Percentiles rank a stretch among this genome's conserved stretches.
These are phyloP conservation scores for Hirtodrosophila alboralis DNA, from an alignment of 2,888 invertebrate genomes.

Conservation along the genomic window DNA sequence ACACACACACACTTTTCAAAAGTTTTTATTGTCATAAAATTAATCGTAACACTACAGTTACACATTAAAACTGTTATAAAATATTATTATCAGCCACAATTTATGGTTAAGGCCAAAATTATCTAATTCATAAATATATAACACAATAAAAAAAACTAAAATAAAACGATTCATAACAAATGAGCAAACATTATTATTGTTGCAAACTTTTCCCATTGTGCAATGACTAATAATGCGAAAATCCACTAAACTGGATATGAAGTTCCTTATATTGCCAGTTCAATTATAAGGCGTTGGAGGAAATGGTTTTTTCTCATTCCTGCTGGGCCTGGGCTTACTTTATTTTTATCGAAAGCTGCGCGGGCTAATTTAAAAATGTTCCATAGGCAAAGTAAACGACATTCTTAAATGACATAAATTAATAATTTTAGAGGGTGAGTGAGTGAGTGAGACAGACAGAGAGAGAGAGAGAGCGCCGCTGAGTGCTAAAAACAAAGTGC, in stretches of 20 bases:
- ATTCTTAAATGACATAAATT: constrained; percentile 73
- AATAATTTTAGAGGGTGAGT: constrained; percentile 57
- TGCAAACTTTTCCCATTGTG: constrained; percentile 44
- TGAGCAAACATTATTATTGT: too few species aligned
- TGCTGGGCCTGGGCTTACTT: constrained; percentile 19
- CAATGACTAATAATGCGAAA: constrained; percentile 35
- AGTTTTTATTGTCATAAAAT: too few species aligned
- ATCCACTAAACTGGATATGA: constrained; percentile 41
- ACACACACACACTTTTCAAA: too few species aligned
- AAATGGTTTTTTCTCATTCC: constrained; percentile 39
- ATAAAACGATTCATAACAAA: constrained; percentile 5
- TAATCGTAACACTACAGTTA: too few species aligned
- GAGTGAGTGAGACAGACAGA: constrained; percentile 4
- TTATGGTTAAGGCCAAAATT: too few species aligned
- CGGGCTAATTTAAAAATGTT: constrained; percentile 70
- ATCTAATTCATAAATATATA: too few species aligned
- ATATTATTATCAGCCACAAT: constrained; percentile 6
- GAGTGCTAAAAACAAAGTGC: constrained; percentile 76
- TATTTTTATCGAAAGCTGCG: constrained; percentile 31
- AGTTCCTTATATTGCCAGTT: constrained; percentile 22
- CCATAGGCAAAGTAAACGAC: constrained; percentile 62
- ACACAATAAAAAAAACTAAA: too few species aligned
- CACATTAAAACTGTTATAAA: too few species aligned
- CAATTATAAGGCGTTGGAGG: constrained; percentile 47
- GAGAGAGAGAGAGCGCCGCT: constrained; percentile 1